phyloP scores from a whole-genome alignment of 2,113 vertebrate genomes.

The Catharus fuscescens region DNA sequence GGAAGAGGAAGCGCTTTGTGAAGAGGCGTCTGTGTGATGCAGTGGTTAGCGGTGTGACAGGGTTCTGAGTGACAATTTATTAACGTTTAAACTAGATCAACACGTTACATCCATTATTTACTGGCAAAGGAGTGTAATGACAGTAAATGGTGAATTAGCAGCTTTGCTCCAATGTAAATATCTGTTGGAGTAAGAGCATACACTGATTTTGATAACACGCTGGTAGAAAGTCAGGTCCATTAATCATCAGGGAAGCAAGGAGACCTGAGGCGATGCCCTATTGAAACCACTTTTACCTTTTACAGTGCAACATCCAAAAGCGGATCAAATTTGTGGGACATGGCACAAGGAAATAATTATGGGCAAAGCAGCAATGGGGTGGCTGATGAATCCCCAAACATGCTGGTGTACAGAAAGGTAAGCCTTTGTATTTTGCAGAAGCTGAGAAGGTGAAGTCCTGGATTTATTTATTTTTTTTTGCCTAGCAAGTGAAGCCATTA shows the following conservation, averaged over 20 bases:
- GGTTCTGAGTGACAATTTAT: background rate
- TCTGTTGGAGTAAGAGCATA: background rate
- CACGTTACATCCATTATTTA: background rate
- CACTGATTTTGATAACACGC: background rate
- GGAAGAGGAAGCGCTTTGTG: background rate
- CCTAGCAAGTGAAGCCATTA: background rate
- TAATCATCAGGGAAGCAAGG: background rate
- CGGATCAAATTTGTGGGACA: slow-evolving; percentile 79
- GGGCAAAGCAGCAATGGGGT: slow-evolving; percentile 93
- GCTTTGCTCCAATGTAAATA: background rate
- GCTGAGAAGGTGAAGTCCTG: background rate
- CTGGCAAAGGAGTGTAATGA: background rate
- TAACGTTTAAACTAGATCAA: background rate
- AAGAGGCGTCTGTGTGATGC: background rate
- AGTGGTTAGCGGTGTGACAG: background rate
- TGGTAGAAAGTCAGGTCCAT: background rate
- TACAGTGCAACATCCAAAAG: slow-evolving; percentile 63
- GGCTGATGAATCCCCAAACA: slow-evolving; percentile 94
- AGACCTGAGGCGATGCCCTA: background rate
- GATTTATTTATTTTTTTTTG: background rate
- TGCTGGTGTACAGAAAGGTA: slow-evolving; percentile 99
- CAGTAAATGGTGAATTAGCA: background rate
- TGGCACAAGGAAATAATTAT: slow-evolving; percentile 95
- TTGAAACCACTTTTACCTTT: slow-evolving; percentile 46
- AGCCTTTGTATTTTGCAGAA: slow-evolving; percentile 29